Conservation (phyloP, 2,888 invertebrate species). For the Andrena dorsata region DNA sequence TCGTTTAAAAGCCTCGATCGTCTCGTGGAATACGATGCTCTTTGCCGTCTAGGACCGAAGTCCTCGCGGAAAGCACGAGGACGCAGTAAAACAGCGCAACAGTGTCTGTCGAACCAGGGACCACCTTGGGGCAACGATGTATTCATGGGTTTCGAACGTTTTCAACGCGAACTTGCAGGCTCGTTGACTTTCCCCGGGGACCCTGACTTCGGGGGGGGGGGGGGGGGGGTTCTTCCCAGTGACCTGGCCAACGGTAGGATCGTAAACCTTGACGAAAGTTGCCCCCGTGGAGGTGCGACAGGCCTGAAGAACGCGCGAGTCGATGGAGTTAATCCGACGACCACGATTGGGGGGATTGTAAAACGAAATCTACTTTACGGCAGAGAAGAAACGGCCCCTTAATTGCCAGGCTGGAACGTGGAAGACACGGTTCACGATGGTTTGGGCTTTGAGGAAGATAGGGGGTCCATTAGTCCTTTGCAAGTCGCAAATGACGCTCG, state of each 20-base stretch:
- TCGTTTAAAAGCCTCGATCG: neutral
- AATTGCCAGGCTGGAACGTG: neutral
- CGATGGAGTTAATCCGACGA: constrained; percentile 21
- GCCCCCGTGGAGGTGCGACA: constrained; percentile 2
- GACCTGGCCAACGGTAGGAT: constrained; percentile 27
- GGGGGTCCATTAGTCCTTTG: constrained; percentile 8
- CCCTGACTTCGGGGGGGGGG: constrained; percentile 25
- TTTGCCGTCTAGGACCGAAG: constrained; percentile 7
- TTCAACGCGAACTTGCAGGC: neutral
- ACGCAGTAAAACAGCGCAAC: constrained; percentile 48
- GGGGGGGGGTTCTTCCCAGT: neutral
- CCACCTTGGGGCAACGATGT: neutral
- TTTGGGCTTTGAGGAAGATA: neutral
- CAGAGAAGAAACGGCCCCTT: neutral
- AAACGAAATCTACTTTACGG: constrained; percentile 21
- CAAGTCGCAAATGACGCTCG: constrained; percentile 14
- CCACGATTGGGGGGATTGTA: neutral
- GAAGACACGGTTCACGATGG: constrained; percentile 12
- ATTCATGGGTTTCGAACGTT: neutral
- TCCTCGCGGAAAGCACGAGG: neutral
- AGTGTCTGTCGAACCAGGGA: constrained; percentile 8
- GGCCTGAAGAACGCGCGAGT: neutral
- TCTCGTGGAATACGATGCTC: neutral
- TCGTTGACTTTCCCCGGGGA: constrained; percentile 68
- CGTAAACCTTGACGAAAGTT: constrained; percentile 30